phyloP scores from a whole-genome alignment of 1,140 invertebrate species.

The Drosophila setifemur region DNA sequence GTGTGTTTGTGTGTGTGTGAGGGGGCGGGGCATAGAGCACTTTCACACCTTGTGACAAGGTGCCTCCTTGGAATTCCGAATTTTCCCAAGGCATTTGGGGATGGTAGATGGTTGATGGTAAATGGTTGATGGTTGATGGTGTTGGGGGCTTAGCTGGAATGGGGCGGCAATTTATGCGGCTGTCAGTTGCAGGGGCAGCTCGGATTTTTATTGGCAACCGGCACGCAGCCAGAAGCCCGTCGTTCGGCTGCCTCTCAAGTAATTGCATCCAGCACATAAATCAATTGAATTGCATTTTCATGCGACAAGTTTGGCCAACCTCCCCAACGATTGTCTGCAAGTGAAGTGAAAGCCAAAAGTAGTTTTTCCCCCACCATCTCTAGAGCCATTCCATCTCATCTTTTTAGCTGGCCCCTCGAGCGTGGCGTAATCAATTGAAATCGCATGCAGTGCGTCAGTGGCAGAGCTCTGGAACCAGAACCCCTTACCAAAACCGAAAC shows the following conservation, averaged over 20 bases:
- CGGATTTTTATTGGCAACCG: constrained; percentile 76
- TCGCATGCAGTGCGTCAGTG: constrained; percentile 61
- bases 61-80: constrained; percentile 14
- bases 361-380: constrained; percentile 59
- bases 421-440: constrained; percentile 74
- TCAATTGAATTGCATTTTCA: constrained; percentile 81
- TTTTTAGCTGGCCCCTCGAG: constrained; percentile 48
- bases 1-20: neutral
- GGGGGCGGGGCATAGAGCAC: constrained; percentile 37
- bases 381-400: constrained; percentile 39
- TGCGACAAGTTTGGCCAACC: constrained; percentile 76
- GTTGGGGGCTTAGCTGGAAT: neutral
- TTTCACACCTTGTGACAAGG: constrained; percentile 76
- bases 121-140: neutral
- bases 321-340: constrained; percentile 41
- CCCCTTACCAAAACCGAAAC: constrained; percentile 6
- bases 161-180: constrained; percentile 72
- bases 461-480: constrained; percentile 29
- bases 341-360: constrained; percentile 70
- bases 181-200: constrained; percentile 70
- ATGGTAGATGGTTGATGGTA: neutral
- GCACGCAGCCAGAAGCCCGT: constrained; percentile 57
- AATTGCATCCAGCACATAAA: constrained; percentile 80
- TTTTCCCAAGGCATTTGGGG: neutral
- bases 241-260: constrained; percentile 51